Base-by-base conservation (phyloP, 1,140 invertebrate genomes). In the Elysia chlorotica region DNA sequence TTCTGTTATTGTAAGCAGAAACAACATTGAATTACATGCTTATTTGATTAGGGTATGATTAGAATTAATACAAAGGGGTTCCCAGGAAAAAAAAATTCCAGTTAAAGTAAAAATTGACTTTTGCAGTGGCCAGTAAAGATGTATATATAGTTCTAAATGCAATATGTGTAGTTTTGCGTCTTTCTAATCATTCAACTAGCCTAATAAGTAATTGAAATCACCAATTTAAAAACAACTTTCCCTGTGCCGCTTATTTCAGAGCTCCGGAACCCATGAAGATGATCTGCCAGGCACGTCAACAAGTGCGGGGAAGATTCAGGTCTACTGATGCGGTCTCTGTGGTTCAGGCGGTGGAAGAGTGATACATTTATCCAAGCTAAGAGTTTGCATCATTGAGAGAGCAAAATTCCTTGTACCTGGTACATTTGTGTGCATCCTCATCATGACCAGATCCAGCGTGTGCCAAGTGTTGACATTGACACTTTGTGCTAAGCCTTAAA, bases 231-330 rank as follows among this genome's bases (percentile, higher is more conserved):
- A 31, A 17, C 35, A 35, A 14, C 25, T 21, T 31, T 31, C 10
- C 10, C 35, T 14, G 17, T 31, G 56, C 17, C 28, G 10, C 33
- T 31, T 57, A 33, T 71, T 62, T 17, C 59, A 71, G 69, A 71
- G 69, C 25, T 41, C 69, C 53, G 69, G 69, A 19, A 21, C 36
- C 14, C 57, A 62, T 30, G 69, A 71, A 23, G 69, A 71, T 63
- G 69, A 71, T 25, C 35, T 71, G 3, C 69, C 69, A 36, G 69
- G 69, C 6, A 71, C 69, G 1, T 71, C 69, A 25, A 59, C 41
- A 2, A 37, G 17, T 41, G 19, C 53, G 19, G 35, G 35, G 6
- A 71, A 71, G 38, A 41, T 71, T 62, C 69, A 71, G n/a, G 69
- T 30, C 21, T 71, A 71, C 54, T 71, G 38, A 71, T 37, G 21